Evolutionary conservation across 2,113 vertebrate species (phyloP).

Genomic region (Hypomesus transpacificus): DNA sequence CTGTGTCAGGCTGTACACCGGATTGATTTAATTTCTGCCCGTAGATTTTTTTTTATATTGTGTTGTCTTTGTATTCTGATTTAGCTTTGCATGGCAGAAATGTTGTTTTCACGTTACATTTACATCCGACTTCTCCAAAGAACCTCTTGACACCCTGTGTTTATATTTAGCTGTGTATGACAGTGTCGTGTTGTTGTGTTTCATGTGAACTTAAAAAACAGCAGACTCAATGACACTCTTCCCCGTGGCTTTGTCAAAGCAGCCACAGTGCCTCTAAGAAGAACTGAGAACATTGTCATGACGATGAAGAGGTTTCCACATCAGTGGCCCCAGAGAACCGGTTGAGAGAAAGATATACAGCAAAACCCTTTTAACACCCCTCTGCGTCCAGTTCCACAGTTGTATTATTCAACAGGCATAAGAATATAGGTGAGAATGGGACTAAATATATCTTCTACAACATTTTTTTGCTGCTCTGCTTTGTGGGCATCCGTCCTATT

Average conservation of each 20-base stretch:
- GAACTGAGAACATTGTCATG: constrained; percentile 20
- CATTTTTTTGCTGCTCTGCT: constrained; percentile 22
- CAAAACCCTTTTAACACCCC: constrained; percentile 66
- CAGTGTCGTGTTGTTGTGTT: too few relatives aligned
- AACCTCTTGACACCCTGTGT: too few relatives aligned
- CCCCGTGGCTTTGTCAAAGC: not conserved
- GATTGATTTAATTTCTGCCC: too few relatives aligned
- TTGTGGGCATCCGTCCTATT: constrained; percentile 17
- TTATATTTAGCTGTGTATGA: too few relatives aligned
- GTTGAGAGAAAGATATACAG: constrained; percentile 48
- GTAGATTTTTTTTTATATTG: too few relatives aligned
- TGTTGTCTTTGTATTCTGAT: too few relatives aligned
- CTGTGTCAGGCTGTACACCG: too few relatives aligned
- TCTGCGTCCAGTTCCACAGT: constrained; percentile 20
- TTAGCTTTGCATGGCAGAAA: too few relatives aligned
- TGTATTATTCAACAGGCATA: constrained; percentile 62
- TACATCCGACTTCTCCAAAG: too few relatives aligned
- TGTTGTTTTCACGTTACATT: too few relatives aligned
- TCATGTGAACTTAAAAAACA: too few relatives aligned
- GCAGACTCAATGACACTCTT: not conserved
- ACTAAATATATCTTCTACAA: constrained; percentile 43
- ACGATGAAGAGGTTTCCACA: constrained; percentile 32
- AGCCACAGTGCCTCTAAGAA: constrained; percentile 7
- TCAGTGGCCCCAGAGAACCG: constrained; percentile 37
- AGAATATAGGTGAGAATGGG: constrained; percentile 39